Evolutionary conservation across 2,888 invertebrate species (phyloP).

Genomic region (Ennomos erosarius): DNA sequence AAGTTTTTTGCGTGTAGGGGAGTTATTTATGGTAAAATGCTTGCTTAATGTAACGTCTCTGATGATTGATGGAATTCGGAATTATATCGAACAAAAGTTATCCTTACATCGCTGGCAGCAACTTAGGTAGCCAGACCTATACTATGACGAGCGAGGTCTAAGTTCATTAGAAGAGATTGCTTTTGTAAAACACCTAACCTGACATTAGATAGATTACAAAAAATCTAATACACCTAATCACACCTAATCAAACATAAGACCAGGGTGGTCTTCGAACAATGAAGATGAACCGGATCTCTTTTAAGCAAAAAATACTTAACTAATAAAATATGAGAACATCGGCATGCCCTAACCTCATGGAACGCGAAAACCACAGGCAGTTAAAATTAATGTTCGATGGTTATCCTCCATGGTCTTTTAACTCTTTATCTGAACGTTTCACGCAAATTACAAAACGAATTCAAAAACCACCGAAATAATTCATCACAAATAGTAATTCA

Average conservation of each 20-base stretch:
- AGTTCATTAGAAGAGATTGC: too few relatives aligned
- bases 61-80: too few relatives aligned
- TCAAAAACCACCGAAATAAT: conserved; percentile 42
- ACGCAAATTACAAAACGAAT: conserved; percentile 41
- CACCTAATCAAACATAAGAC: neutral
- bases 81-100: too few relatives aligned
- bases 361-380: conserved; percentile 42
- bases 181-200: too few relatives aligned
- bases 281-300: conserved; percentile 3
- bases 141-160: too few relatives aligned
- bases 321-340: conserved; percentile 34
- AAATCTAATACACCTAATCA: neutral
- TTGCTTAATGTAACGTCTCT: too few relatives aligned
- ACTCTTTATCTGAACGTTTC: conserved; percentile 38
- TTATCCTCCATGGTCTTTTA: conserved; percentile 35
- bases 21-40: too few relatives aligned
- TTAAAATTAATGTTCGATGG: conserved; percentile 44
- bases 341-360: conserved; percentile 26
- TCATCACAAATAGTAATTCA: conserved; percentile 45
- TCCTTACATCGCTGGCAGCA: too few relatives aligned
- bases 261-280: conserved; percentile 1
- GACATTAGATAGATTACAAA: too few relatives aligned
- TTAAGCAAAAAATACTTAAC: conserved; percentile 13
- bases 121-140: too few relatives aligned
- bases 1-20: too few relatives aligned